Conservation (phyloP, 2,113 vertebrate species). For the Ochotona princeps region DNA sequence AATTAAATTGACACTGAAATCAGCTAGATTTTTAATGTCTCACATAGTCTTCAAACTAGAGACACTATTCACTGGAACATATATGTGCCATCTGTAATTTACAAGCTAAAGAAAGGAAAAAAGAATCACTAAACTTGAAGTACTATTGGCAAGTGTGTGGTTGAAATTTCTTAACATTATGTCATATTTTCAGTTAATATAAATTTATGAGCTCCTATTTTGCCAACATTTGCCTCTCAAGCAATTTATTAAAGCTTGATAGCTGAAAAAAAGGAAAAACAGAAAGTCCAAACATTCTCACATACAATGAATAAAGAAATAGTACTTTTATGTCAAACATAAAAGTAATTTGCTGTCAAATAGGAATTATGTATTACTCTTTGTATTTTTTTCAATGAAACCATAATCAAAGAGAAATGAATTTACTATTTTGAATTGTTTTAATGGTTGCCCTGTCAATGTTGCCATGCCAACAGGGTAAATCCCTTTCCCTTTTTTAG, state of each 20-base stretch:
- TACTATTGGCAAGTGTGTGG: not conserved
- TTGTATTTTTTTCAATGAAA: not conserved
- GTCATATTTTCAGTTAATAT: not conserved
- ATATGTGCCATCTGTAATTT: not conserved
- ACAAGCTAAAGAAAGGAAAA: not conserved
- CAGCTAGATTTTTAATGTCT: not conserved
- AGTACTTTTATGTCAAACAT: not conserved
- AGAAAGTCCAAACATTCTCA: not conserved
- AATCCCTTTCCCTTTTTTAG: not conserved
- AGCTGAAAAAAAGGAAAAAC: not conserved
- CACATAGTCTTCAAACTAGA: not conserved
- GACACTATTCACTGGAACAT: not conserved
- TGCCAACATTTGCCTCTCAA: not conserved
- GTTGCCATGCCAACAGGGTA: not conserved
- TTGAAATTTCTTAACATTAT: not conserved
- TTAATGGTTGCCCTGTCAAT: constrained; percentile 36
- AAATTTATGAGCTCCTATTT: not conserved
- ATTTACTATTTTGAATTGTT: not conserved
- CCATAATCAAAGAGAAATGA: not conserved
- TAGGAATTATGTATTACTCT: not conserved
- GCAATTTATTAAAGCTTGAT: not conserved
- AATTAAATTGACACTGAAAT: constrained; percentile 21
- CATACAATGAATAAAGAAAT: not conserved
- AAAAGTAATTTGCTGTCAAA: not conserved
- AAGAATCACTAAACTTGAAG: not conserved